Base-by-base conservation (phyloP, 1,140 invertebrate species). In the Drosophila orosa region DNA sequence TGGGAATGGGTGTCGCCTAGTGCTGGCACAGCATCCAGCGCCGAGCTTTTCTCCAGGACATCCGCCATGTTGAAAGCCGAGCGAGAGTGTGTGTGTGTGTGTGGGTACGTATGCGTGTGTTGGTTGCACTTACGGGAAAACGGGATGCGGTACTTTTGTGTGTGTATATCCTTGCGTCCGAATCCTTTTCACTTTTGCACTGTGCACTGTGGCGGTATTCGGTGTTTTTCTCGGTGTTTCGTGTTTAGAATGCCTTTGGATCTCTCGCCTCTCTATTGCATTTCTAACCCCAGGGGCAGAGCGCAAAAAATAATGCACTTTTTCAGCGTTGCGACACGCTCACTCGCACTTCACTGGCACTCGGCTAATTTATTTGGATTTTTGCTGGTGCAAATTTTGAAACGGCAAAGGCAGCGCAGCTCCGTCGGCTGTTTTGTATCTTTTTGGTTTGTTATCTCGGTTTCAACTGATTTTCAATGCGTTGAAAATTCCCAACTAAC, bases 41-140 rank as follows among this genome's bases (percentile, higher is more conserved):
- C 59, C 61, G 90, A 91, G 89, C 89, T 91, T 91, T 91, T 91
- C 89, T 91, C 89, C 89, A 91, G 81, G 63, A 91, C 81, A 80
- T 91, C 89, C 90, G 89, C 89, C 89, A 91, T 91, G 82, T 91
- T 91, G 80, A 79, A 90, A 86, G 71, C 73, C 56, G 62, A 47
- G n/a, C 74, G 86, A 68, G 50, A 57, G 45, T 59, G 66, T 55
- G 33, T 87, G 19, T 63, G 58, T 48, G 10, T 66, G 52, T 74
- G 45, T 65, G 42, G 73, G 35, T 62, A 33, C 29, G 33, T 37
- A 47, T 42, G 40, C 56, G 33, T 57, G n/a, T 45, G 31, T 33
- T 15, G 22, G 48, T 39, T 86, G 83, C 79, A 86, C 80, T 89
- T 73, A 40, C 35, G 68, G 57, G 39, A 83, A 74, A 84, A 40